These are phyloP conservation scores for Caenorhabditis doughertyi DNA, from an alignment of 2,888 invertebrate species.

Conservation along the genomic window DNA sequence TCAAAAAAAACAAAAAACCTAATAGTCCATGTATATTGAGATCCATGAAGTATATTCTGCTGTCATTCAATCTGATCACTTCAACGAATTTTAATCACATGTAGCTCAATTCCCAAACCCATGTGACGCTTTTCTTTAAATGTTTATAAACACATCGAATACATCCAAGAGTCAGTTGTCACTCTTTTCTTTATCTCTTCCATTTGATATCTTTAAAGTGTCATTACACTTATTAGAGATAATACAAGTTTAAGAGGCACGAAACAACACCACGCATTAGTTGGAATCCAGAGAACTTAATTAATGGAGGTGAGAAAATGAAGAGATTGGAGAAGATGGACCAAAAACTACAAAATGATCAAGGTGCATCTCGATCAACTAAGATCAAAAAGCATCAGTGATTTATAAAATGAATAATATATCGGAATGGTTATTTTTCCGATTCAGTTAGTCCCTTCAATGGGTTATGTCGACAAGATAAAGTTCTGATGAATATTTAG, in stretches of 20 bases:
- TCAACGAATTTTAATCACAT: neutral
- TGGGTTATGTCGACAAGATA: too few species aligned
- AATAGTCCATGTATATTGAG: neutral
- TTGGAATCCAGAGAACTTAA: neutral
- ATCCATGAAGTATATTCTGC: neutral
- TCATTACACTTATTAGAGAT: constrained; percentile 17
- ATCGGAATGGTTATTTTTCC: too few species aligned
- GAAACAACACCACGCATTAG: constrained; percentile 7
- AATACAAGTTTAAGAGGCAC: neutral
- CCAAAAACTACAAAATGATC: constrained; percentile 27
- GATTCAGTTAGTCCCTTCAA: too few species aligned
- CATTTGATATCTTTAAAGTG: constrained; percentile 25
- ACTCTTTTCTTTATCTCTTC: constrained; percentile 1
- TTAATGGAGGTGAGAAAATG: neutral
- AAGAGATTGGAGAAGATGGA: constrained; percentile 1
- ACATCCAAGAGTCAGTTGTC: constrained; percentile 25
- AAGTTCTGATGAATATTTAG: too few species aligned
- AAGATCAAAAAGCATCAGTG: neutral
- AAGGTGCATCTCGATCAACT: neutral
- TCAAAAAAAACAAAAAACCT: neutral
- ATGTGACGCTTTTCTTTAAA: constrained; percentile 12
- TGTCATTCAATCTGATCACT: neutral
- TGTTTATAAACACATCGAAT: constrained; percentile 27
- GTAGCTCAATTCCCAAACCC: neutral
- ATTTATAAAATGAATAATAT: too few species aligned